These are phyloP conservation scores for Myotis davidii DNA, from an alignment of 2,113 vertebrate genomes.

Conservation along the genomic window DNA sequence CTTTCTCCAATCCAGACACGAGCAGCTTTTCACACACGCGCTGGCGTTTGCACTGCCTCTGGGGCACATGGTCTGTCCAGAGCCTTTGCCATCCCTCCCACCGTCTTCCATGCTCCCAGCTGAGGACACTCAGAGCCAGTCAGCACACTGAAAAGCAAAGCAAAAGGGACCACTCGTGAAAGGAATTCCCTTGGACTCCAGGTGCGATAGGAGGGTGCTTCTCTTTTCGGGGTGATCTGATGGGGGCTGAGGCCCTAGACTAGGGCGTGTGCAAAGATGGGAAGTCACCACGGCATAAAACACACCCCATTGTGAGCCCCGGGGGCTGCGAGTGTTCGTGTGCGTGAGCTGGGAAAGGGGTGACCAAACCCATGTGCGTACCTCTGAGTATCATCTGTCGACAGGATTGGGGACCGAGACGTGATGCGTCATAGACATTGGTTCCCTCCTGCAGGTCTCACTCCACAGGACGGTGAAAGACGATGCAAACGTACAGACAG, in stretches of 20 bases:
- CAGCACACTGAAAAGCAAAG: neutral
- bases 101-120: too few relatives aligned
- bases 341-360: neutral
- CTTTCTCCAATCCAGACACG: fast-evolving
- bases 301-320: neutral
- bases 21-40: neutral
- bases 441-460: neutral
- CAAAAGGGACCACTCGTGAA: neutral
- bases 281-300: neutral
- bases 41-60: neutral
- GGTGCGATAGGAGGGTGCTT: neutral
- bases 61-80: neutral
- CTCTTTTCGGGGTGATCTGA: neutral
- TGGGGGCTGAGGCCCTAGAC: neutral
- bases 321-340: neutral
- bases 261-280: neutral
- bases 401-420: neutral
- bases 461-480: neutral
- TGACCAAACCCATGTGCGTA: neutral
- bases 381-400: neutral
- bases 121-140: neutral
- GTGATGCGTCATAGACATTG: neutral
- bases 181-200: neutral
- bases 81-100: neutral
- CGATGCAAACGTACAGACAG: too few relatives aligned